Evolutionary conservation across 2,888 invertebrate species (phyloP).

Genomic region (Ophion costatus): DNA sequence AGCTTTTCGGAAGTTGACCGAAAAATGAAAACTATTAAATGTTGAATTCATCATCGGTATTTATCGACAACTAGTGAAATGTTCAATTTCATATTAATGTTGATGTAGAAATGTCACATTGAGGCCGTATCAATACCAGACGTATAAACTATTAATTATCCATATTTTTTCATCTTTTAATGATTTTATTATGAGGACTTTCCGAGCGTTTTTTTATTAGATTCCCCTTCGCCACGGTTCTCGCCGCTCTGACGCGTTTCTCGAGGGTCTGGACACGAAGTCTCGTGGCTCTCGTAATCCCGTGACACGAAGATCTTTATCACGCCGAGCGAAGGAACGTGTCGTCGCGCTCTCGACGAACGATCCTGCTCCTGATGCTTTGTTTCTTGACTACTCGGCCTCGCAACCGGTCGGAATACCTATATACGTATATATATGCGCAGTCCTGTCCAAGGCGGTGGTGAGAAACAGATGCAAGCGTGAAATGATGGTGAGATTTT

Average conservation of each 20-base stretch:
- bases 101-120: too few species aligned
- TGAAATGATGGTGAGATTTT: conserved; percentile 31
- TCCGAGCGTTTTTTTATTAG: conserved; percentile 20
- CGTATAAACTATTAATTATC: too few species aligned
- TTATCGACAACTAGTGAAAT: too few species aligned
- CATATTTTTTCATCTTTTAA: not conserved
- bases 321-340: conserved; percentile 53
- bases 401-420: conserved; percentile 52
- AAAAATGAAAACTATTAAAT: too few species aligned
- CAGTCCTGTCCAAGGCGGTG: conserved; percentile 23
- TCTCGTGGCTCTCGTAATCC: conserved; percentile 65
- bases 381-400: conserved; percentile 37
- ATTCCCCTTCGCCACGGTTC: not conserved
- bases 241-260: not conserved
- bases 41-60: too few species aligned
- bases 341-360: conserved; percentile 48
- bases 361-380: conserved; percentile 51
- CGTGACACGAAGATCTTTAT: conserved; percentile 66
- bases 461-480: conserved; percentile 27
- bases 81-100: too few species aligned
- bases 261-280: conserved; percentile 44
- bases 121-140: too few species aligned
- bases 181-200: not conserved
- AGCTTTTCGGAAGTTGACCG: too few species aligned
- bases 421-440: not conserved